These are phyloP conservation scores for Luehdorfia chinensis DNA, from an alignment of 1,140 invertebrate species.

Conservation along the genomic window DNA sequence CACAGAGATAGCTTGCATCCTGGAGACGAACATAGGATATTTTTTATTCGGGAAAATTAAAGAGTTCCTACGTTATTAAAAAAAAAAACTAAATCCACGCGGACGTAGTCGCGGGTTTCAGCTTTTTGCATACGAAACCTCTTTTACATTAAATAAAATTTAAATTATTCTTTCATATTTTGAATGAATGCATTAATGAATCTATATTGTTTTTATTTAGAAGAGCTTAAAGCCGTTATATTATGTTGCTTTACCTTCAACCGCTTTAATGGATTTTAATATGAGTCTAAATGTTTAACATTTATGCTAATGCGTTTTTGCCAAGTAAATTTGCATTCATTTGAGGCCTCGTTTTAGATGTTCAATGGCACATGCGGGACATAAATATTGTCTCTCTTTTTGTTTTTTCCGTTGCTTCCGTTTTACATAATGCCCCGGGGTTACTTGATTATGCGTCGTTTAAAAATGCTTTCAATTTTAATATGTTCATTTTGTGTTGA, in stretches of 20 bases:
- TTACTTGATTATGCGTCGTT: conserved; percentile 39
- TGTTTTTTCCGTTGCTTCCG: conserved; percentile 34
- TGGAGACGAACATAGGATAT: too few species aligned
- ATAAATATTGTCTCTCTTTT: conserved; percentile 59
- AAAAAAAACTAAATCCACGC: too few species aligned
- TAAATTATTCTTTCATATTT: too few species aligned
- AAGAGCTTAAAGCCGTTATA: too few species aligned
- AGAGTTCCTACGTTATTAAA: too few species aligned
- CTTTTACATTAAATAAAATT: too few species aligned
- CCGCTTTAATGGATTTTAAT: conserved; percentile 47
- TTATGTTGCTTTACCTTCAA: conserved; percentile 14
- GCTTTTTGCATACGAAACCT: too few species aligned
- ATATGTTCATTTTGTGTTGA: conserved; percentile 24
- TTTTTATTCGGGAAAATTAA: too few species aligned
- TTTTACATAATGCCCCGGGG: conserved; percentile 50
- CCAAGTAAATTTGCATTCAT: conserved; percentile 58
- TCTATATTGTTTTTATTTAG: too few species aligned
- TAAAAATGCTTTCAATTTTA: conserved; percentile 33
- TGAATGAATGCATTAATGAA: too few species aligned
- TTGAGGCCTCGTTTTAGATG: conserved; percentile 53
- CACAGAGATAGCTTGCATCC: too few species aligned
- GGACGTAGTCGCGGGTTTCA: too few species aligned
- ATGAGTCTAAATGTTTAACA: conserved; percentile 47
- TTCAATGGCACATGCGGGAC: conserved; percentile 59
- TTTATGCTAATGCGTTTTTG: conserved; percentile 66